Evolutionary conservation across 2,797 vertebrate genomes (phyloP).

Genomic region (Coreius guichenoti): DNA sequence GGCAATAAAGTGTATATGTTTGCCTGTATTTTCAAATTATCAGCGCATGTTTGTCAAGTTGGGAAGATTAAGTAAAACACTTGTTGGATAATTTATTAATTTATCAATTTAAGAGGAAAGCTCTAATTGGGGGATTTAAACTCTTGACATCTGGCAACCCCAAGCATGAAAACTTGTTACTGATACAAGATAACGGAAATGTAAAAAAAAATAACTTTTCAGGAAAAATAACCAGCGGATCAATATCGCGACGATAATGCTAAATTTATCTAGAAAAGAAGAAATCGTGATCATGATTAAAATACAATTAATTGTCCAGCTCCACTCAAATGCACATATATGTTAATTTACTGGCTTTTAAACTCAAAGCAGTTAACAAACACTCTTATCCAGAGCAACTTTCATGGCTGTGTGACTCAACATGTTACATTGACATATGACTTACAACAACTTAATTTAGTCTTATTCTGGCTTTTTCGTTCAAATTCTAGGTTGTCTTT

Average conservation of each 20-base stretch:
- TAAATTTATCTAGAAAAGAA: neutral
- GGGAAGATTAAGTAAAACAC: neutral
- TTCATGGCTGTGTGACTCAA: neutral
- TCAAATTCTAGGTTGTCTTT: constrained; percentile 12
- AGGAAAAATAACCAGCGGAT: neutral
- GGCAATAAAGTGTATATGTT: neutral
- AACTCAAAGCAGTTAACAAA: neutral
- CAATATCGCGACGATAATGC: neutral
- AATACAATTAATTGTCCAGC: neutral
- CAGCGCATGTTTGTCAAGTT: rapidly evolving
- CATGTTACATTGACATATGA: neutral
- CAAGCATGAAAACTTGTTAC: neutral
- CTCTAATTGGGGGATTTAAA: neutral
- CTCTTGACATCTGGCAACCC: neutral
- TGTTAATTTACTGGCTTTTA: neutral
- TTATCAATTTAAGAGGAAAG: neutral
- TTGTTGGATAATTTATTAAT: neutral
- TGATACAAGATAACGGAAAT: neutral
- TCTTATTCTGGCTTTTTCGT: neutral
- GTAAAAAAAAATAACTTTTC: neutral
- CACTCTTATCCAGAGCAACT: neutral
- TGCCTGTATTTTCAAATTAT: neutral
- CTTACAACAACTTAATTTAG: neutral
- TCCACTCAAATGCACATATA: neutral
- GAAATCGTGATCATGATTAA: neutral